A percentile compares a stretch with the other conserved stretches of the same genome.
These are phyloP conservation scores for Phoxinus dragarum DNA, from an alignment of 2,797 vertebrate species.

Conservation along the genomic window DNA sequence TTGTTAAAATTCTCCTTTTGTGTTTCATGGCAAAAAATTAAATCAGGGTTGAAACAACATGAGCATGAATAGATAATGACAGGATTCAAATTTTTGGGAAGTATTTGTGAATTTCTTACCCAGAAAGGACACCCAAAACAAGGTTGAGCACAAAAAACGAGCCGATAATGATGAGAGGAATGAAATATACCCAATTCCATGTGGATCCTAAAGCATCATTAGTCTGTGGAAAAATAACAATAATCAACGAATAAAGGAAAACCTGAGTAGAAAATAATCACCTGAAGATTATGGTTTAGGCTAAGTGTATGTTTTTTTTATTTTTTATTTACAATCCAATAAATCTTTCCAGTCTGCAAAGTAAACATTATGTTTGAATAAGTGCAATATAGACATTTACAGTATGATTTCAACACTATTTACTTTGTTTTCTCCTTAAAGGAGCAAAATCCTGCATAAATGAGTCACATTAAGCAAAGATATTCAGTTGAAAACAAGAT, in stretches of 20 bases:
- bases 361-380: not conserved
- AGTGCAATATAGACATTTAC: not conserved
- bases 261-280: not conserved
- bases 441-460: not conserved
- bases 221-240: constrained; percentile 81
- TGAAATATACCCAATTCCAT: constrained; percentile 99
- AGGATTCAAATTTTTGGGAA: not conserved
- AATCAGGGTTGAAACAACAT: not conserved
- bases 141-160: constrained; percentile 99
- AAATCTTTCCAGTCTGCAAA: not conserved
- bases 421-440: not conserved
- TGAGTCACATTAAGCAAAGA: not conserved
- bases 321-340: not conserved
- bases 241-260: constrained; percentile 7
- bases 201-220: constrained; percentile 96
- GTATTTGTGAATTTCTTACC: constrained; percentile 80
- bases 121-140: constrained; percentile 96
- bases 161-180: constrained; percentile 98
- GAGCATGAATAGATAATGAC: not conserved
- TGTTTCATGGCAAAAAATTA: not conserved
- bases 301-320: not conserved
- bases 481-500: not conserved
- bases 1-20: not conserved
- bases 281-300: not conserved
- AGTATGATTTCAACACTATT: not conserved